Evolutionary conservation across 2,888 invertebrate species (phyloP).

Genomic region (Tinea semifulvella): DNA sequence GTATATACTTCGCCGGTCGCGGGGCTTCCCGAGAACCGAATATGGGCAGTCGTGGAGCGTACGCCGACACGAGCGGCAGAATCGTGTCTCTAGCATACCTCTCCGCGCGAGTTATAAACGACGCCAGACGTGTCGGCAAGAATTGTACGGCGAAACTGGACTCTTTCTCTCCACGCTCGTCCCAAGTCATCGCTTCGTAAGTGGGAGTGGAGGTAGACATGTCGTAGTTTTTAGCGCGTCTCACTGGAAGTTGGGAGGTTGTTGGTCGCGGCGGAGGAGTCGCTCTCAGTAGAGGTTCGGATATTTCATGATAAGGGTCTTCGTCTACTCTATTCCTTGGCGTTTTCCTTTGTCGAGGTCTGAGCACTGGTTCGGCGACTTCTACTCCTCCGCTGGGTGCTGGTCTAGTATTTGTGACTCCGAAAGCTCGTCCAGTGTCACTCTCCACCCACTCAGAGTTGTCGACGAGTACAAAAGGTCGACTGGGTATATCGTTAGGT

Average conservation of each 20-base stretch:
- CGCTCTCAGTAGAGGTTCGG: conserved; percentile 70
- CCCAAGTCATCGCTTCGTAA: conserved; percentile 38
- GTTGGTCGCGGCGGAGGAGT: conserved; percentile 43
- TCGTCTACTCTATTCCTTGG: conserved; percentile 61
- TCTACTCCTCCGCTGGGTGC: conserved; percentile 62
- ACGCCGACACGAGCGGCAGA: conserved; percentile 79
- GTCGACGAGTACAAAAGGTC: conserved; percentile 50
- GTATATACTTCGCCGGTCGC: conserved; percentile 70
- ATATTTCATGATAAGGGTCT: conserved; percentile 64
- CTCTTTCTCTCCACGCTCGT: conserved; percentile 43
- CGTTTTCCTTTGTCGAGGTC: conserved; percentile 67
- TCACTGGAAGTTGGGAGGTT: conserved; percentile 29
- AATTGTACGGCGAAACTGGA: conserved; percentile 76
- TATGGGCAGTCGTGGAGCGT: conserved; percentile 77
- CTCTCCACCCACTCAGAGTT: conserved; percentile 59
- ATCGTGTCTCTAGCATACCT: conserved; percentile 81
- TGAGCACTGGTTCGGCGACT: conserved; percentile 78
- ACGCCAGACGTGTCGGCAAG: conserved; percentile 79
- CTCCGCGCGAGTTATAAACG: conserved; percentile 83
- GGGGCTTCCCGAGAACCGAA: conserved; percentile 57
- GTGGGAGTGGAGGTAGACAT: conserved; percentile 42
- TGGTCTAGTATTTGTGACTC: conserved; percentile 59
- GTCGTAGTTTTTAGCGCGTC: conserved; percentile 57
- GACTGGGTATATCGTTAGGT: conserved; percentile 44
- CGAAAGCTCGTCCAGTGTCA: conserved; percentile 70